phyloP scores from a whole-genome alignment of 2,797 vertebrate species.

The Argya squamiceps region DNA sequence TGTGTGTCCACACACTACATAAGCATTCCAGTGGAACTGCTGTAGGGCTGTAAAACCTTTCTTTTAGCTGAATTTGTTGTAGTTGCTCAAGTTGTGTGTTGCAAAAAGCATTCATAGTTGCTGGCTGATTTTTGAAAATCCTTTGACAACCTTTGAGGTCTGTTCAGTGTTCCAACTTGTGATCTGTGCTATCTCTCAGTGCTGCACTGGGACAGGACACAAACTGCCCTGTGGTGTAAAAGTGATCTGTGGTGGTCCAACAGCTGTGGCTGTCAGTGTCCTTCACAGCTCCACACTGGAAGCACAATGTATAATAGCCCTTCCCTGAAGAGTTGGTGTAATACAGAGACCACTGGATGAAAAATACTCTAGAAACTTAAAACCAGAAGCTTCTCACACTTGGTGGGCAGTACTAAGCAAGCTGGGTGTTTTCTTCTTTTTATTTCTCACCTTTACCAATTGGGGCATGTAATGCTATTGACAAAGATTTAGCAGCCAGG shows the following conservation, averaged over 20 bases:
- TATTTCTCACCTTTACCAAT: neutral
- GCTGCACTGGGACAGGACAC: neutral
- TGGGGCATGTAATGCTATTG: neutral
- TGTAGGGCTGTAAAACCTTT: neutral
- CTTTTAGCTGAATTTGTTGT: neutral
- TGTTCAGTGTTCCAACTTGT: rapidly evolving
- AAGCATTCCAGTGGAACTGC: neutral
- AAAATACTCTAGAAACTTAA: neutral
- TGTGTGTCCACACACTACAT: neutral
- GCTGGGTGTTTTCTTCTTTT: neutral
- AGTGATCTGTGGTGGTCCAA: neutral
- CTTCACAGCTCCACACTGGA: neutral
- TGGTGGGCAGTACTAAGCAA: neutral
- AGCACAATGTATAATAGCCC: neutral
- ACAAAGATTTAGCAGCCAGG: neutral
- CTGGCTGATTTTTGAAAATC: neutral
- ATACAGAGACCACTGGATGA: neutral
- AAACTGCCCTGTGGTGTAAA: neutral
- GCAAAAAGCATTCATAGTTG: neutral
- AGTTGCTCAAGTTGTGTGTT: neutral
- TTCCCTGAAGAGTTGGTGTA: neutral
- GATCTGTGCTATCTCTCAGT: rapidly evolving
- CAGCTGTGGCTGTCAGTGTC: neutral
- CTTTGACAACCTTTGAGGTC: neutral
- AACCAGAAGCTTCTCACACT: neutral